A percentile compares a stretch with the other conserved stretches of the same genome.
These are phyloP conservation scores for Sebastes kiyomatsui DNA, from an alignment of 2,797 vertebrate genomes.

Conservation along the genomic window DNA sequence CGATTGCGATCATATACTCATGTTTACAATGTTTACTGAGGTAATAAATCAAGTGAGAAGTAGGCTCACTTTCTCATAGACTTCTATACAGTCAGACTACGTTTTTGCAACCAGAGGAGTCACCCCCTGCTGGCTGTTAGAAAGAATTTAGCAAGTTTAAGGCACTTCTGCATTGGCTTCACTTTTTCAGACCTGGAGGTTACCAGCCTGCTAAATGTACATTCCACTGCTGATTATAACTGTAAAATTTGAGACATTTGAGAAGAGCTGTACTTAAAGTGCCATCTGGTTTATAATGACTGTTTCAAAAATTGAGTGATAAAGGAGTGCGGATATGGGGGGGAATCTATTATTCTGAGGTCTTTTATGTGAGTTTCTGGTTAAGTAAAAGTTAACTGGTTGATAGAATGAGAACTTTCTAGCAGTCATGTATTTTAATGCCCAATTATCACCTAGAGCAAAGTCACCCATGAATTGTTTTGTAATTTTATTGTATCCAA, in stretches of 20 bases:
- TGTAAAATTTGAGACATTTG: background rate
- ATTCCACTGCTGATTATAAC: background rate
- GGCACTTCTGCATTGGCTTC: too few species aligned
- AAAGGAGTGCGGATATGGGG: background rate
- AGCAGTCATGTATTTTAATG: background rate
- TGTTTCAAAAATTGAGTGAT: background rate
- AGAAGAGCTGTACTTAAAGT: slow-evolving; percentile 24
- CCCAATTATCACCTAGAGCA: background rate
- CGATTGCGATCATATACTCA: accelerated
- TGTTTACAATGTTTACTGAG: too few species aligned
- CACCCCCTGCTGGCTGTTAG: too few species aligned
- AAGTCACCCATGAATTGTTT: background rate
- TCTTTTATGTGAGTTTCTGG: background rate
- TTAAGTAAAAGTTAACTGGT: background rate
- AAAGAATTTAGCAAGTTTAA: too few species aligned
- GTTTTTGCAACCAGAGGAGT: too few species aligned
- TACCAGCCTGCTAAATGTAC: too few species aligned
- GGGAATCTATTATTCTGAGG: background rate
- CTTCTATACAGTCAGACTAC: too few species aligned
- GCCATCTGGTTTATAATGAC: slow-evolving; percentile 16
- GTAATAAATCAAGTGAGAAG: too few species aligned
- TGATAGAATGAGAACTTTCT: background rate
- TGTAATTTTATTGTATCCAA: background rate
- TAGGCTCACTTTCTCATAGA: too few species aligned
- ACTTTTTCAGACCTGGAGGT: too few species aligned